Evolutionary conservation across 2,797 vertebrate genomes (phyloP).

Genomic region (Pangasius djambal): DNA sequence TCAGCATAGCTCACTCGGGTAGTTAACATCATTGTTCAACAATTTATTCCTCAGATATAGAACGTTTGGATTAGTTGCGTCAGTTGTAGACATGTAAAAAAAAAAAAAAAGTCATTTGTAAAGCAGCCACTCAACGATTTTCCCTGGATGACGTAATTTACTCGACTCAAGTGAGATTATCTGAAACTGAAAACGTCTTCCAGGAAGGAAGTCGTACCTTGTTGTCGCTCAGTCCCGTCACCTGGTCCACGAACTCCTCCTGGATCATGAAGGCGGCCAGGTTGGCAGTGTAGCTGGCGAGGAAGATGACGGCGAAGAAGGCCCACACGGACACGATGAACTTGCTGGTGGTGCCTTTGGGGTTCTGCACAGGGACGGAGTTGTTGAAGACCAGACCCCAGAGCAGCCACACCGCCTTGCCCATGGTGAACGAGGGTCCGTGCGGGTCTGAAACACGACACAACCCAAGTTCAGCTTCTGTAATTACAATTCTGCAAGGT

Average conservation of each 20-base stretch:
- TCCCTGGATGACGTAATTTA: background rate
- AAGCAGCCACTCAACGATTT: background rate
- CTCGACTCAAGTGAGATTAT: background rate
- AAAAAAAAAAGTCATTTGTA: background rate
- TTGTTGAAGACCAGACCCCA: constrained; percentile 99
- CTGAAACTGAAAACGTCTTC: background rate
- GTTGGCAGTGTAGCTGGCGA: constrained; percentile 98
- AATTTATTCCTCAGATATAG: background rate
- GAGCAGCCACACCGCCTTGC: constrained; percentile 96
- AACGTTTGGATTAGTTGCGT: background rate
- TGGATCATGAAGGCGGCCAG: constrained; percentile 99
- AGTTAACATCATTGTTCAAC: background rate
- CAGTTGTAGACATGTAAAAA: background rate
- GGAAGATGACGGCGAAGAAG: constrained; percentile 98
- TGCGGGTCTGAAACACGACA: constrained; percentile 82
- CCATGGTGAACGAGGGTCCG: constrained; percentile 95
- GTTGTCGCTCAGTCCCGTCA: constrained; percentile 96
- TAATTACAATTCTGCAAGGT: background rate
- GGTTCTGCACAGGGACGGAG: constrained; percentile 97
- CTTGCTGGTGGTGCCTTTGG: constrained; percentile 96
- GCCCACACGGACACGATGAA: constrained; percentile 99
- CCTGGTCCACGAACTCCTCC: constrained; percentile 98
- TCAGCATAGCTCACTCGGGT: background rate
- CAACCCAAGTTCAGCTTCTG: background rate
- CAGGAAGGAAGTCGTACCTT: constrained; percentile 78